Base-by-base conservation (phyloP, 2,113 vertebrate genomes). In the Tor tambroides region DNA sequence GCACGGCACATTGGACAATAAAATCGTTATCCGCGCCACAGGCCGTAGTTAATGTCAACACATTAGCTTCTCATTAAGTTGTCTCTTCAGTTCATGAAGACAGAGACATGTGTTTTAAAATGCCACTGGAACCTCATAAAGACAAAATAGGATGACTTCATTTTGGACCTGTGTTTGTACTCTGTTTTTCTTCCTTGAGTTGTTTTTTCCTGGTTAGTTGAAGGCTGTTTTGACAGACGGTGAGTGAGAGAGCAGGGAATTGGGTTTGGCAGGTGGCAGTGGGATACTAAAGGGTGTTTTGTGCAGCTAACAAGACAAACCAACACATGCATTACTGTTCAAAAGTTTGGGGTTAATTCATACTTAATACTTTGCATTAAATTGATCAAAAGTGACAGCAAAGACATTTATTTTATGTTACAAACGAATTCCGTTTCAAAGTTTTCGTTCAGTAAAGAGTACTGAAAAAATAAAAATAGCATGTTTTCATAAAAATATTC, bases 1-100 rank as follows among this genome's bases (percentile, higher is more conserved):
- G 71, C 63, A 71, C 63, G 35, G 35, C 77, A 89, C 75, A 86
- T 78, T 46, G 79, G 77, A 38, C 81, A 67, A 23, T 85, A 80
- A 78, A 84, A 35, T 38, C 28, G 14, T 21, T 63, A 26, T 78
- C 77, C 65, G 23, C 35, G 79, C 46, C 80, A 23, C 12, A 67
- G 83, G n/a, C 63, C 11, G 3, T 80, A 77, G 35, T 84, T 78
- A 63, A 28, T 81, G 59, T 69, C 76, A 69, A 69, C 67, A 61
- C 49, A 69, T 75, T 17, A 75, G 54, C 41, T 65, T 81, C 83
- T 11, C 54, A 19, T 38, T 84, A 41, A 30, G 87, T 56, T 67
- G n/a, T 74, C 35, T 46, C 51, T 79, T 82, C 43, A 85, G 30
- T 59, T 17, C 43, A 35, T 56, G 26, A 69, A 43, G 26, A 30